Base-by-base conservation (phyloP, 2,888 invertebrate genomes). In the Furcula furcula region DNA sequence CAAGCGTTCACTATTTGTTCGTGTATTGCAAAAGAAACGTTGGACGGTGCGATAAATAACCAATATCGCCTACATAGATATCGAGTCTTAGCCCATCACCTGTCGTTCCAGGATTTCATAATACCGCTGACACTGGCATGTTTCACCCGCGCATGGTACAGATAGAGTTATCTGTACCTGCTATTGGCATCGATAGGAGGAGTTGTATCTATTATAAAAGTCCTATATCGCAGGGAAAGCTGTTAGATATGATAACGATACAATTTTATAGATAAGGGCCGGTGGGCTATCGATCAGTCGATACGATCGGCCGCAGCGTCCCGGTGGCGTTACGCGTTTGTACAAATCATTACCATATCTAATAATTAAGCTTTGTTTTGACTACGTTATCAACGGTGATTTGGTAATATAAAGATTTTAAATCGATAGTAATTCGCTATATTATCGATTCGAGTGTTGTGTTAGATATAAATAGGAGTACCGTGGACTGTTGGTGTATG, bases 191-290 rank as follows among this genome's bases (percentile, higher is more conserved):
- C 60, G 70, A 53, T 56, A 59, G 51, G 65, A 62, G 70, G 49
- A 63, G 60, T 49, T 54, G 55, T 41, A 57, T 63, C 61, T 65
- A 72, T 71, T 82, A 84, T 83, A 86, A 82, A 87, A 85, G 75
- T 84, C 75, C 75, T 76, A 55, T 83, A 83, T 85, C 83, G 61
- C 66, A 42, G 74, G 86, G 84, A 87, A 87, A 86, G 86, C 86
- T 85, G 82, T 63, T 74, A 78, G 88, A 87, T 87, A 88, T 87
- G 88, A 87, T 88, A 88, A 87, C 66, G 74, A 69, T 66, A 81
- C 73, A 78, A 84, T 83, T 80, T 83, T 86, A 86, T 85, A 84
- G 87, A 87, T 88, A 88, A 87, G 71, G 67, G 52, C 62, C 68
- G 65, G 67, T 73, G 75, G 72, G 66, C 65, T 82, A 86, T 87